These are phyloP conservation scores for Pyrochroa serraticornis DNA, from an alignment of 2,888 invertebrate genomes.

Conservation along the genomic window DNA sequence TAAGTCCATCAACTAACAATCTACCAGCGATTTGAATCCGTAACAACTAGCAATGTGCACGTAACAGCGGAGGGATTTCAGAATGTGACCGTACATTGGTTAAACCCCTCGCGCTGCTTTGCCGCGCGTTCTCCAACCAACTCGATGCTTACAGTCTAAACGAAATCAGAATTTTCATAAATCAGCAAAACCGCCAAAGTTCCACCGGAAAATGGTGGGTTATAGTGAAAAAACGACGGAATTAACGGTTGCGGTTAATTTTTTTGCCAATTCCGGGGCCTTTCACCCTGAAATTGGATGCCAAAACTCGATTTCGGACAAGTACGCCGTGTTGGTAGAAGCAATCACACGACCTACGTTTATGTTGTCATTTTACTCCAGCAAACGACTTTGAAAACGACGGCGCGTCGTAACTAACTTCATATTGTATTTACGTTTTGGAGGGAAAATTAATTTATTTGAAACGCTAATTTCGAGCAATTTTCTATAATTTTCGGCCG, in stretches of 20 bases:
- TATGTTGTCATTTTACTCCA: slow-evolving; percentile 41
- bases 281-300: slow-evolving; percentile 3
- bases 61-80: slow-evolving; percentile 52
- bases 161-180: neutral
- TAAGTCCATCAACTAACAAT: slow-evolving; percentile 41
- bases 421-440: slow-evolving; percentile 50
- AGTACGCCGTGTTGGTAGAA: slow-evolving; percentile 43
- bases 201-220: neutral
- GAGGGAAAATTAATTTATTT: slow-evolving; percentile 54
- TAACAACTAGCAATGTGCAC: slow-evolving; percentile 53
- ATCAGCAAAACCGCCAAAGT: slow-evolving; percentile 1
- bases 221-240: slow-evolving; percentile 15
- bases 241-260: too few relatives aligned
- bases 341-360: slow-evolving; percentile 46
- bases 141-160: slow-evolving; percentile 48
- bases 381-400: slow-evolving; percentile 36
- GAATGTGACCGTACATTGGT: slow-evolving; percentile 50
- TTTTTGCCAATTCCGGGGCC: neutral
- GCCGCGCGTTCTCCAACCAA: slow-evolving; percentile 16
- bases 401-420: slow-evolving; percentile 40
- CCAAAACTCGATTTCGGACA: slow-evolving; percentile 38
- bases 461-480: slow-evolving; percentile 25
- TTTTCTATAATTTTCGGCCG: slow-evolving; percentile 17
- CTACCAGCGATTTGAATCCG: slow-evolving; percentile 12
- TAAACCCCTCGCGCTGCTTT: slow-evolving; percentile 40